phyloP scores from a whole-genome alignment of 2,888 invertebrate genomes.

The Cheilosia pagana region DNA sequence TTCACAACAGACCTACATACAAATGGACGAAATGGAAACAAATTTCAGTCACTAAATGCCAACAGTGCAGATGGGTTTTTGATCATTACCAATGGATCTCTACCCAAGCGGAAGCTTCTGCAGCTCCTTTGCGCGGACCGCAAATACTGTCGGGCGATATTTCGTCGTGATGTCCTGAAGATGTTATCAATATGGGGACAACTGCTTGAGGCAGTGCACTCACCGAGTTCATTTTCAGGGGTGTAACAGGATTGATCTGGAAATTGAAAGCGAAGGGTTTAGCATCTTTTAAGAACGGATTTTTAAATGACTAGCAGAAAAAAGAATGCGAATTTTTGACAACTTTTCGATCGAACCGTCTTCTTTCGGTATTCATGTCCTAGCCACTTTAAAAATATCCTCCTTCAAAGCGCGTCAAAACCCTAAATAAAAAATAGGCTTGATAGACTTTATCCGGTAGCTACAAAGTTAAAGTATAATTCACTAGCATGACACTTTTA shows the following conservation, averaged over 20 bases:
- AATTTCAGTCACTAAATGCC: neutral
- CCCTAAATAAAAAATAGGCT: no score
- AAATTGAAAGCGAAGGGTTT: neutral
- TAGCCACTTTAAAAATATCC: no score
- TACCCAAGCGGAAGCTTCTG: neutral
- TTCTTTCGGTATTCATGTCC: no score
- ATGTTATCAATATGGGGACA: neutral
- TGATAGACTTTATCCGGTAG: no score
- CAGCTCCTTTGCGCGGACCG: neutral
- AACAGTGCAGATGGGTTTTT: neutral
- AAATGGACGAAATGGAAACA: neutral
- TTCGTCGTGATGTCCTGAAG: neutral
- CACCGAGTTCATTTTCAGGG: neutral
- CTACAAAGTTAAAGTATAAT: no score
- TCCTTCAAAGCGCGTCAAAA: no score
- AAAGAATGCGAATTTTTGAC: no score
- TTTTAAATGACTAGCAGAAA: no score
- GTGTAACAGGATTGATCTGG: neutral
- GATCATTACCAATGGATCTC: neutral
- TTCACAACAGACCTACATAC: neutral
- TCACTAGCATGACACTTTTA: no score
- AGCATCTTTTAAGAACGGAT: no score
- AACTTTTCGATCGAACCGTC: no score
- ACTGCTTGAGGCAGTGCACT: neutral
- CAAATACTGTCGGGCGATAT: neutral